Conservation (phyloP, 1,140 invertebrate species). For the Argopecten irradians region DNA sequence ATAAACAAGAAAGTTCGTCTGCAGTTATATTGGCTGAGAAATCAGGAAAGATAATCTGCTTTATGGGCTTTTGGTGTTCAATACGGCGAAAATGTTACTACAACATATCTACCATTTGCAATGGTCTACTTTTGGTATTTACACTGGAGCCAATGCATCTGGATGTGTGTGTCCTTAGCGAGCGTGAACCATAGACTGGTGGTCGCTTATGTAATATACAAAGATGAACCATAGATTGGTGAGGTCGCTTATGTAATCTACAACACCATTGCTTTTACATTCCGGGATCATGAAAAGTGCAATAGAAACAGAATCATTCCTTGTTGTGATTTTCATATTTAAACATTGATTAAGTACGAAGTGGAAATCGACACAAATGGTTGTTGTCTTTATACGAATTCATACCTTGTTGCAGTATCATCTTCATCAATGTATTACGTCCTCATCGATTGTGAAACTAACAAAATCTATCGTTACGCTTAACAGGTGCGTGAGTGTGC, state of each 20-base stretch:
- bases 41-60: too few relatives aligned
- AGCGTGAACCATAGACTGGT: neutral
- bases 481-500: too few relatives aligned
- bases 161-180: neutral
- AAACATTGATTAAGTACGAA: neutral
- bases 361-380: neutral
- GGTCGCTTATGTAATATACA: neutral
- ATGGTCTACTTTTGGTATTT: neutral
- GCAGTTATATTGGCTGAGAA: too few relatives aligned
- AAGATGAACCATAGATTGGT: neutral
- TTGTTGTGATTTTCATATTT: slow-evolving; percentile 11
- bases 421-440: neutral
- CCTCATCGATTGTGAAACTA: neutral
- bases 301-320: neutral
- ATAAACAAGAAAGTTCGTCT: too few relatives aligned
- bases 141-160: neutral
- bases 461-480: too few relatives aligned
- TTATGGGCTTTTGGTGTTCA: too few relatives aligned
- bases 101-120: too few relatives aligned
- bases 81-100: too few relatives aligned
- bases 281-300: slow-evolving; percentile 14
- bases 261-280: neutral
- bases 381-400: neutral
- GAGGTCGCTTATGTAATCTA: neutral
- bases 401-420: neutral